Evolutionary conservation across 2,797 vertebrate genomes (phyloP), one percentile per base, ranked within the genome.

Genomic region (Hapalemur alaotrensis): DNA sequence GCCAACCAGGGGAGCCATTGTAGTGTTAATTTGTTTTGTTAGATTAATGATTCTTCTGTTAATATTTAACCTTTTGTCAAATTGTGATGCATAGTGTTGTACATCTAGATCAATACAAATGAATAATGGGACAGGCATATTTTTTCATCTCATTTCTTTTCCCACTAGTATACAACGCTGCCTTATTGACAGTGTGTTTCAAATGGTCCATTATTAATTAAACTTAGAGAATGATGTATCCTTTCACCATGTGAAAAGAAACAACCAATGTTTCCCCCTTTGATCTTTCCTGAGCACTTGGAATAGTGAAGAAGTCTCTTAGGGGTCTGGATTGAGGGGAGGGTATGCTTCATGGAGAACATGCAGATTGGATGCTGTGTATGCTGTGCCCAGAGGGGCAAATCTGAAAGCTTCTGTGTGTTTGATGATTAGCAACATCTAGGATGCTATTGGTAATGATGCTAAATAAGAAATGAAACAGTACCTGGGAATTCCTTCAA

Each of bases 11-110:
- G 95, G 85, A 95, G 35, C 84, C 92, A 78, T 93, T 96, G 69
- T 93, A 97, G 78, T 96, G 92, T 89, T 96, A 81, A 97, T 97
- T 96, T 97, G 96, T 97, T 95, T 95, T 97, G 96, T 97, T 97
- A 96, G 96, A 98, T 97, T 97, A 97, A 98, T 97, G 97, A 97
- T 95, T 97, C 91, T 89, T 92, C 93, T 97, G 97, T 97, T 97
- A 98, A 97, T 98, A 98, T 94, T 97, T 98, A 98, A 98, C 97
- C 97, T 98, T 97, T 97, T 95, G 96, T 97, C 97, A 97, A 89
- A 93, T 92, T 76, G 92, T 98, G 97, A 97, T 97, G 35, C 72
- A 95, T 96, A 96, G 54, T 70, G 69, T 91, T 96, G 65, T 95
- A 95, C 86, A 90, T 92, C 63, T 93, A 93, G 96, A 97, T 98